phyloP scores from a whole-genome alignment of 2,888 invertebrate species.

The Dicyrtoma fusca region DNA sequence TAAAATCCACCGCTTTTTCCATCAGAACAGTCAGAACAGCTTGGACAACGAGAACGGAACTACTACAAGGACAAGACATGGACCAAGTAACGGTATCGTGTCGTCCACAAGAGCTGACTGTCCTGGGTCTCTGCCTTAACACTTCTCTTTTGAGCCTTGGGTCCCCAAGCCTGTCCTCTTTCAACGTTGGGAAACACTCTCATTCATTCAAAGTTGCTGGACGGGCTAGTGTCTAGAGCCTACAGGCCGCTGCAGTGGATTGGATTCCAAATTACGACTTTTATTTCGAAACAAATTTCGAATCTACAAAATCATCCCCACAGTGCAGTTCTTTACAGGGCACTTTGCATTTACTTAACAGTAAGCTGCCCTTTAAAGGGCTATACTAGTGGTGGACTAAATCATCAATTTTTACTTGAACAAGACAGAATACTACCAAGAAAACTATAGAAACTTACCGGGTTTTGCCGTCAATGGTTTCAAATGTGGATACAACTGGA shows the following conservation, averaged over 20 bases:
- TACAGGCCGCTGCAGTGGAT: too few relatives aligned
- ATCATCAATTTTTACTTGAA: too few relatives aligned
- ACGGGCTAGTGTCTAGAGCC: too few relatives aligned
- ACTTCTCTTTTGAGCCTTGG: too few relatives aligned
- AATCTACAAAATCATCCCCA: conserved; percentile 40
- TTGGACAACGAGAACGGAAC: not conserved
- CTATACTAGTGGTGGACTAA: conserved; percentile 56
- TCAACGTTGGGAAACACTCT: too few relatives aligned
- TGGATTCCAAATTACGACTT: not conserved
- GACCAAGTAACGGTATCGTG: not conserved
- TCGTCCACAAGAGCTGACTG: conserved; percentile 9
- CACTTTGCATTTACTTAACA: conserved; percentile 61
- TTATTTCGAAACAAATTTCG: too few relatives aligned
- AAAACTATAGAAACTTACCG: conserved; percentile 59
- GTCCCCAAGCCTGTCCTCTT: too few relatives aligned
- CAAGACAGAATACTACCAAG: not conserved
- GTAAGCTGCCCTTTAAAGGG: conserved; percentile 63
- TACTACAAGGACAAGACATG: conserved; percentile 1
- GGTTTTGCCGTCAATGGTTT: conserved; percentile 63
- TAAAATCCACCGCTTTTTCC: conserved; percentile 44
- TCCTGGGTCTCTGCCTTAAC: too few relatives aligned
- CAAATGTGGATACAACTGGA: conserved; percentile 65
- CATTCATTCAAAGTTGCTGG: too few relatives aligned
- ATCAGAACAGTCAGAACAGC: not conserved
- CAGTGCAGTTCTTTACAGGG: conserved; percentile 65